Evolutionary conservation across 2,113 vertebrate species (phyloP).

Genomic region (Cercopithecus mona): DNA sequence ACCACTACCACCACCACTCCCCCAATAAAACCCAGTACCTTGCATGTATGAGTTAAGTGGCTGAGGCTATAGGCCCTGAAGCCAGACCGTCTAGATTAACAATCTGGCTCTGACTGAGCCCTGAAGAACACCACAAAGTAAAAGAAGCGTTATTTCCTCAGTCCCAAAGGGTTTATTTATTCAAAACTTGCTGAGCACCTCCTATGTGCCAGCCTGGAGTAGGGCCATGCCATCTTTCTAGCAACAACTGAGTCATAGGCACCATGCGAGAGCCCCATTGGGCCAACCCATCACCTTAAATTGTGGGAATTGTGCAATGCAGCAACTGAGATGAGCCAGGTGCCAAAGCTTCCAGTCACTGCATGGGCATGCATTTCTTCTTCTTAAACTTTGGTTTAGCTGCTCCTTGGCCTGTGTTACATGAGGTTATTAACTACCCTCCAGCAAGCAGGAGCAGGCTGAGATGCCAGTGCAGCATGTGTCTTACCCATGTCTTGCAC

Average conservation of each 20-base stretch:
- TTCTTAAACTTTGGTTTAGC: background rate
- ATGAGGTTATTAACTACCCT: background rate
- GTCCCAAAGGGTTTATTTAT: conserved; percentile 17
- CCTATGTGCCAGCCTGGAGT: background rate
- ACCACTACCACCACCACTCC: background rate
- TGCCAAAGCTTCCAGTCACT: background rate
- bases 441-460: background rate
- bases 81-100: background rate
- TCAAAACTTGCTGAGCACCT: background rate
- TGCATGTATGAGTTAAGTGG: background rate
- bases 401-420: background rate
- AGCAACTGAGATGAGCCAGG: background rate
- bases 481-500: background rate
- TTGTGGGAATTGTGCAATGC: background rate
- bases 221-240: background rate
- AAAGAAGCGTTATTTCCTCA: background rate
- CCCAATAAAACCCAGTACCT: background rate
- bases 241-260: background rate
- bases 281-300: background rate
- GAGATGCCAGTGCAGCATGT: background rate
- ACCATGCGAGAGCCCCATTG: background rate
- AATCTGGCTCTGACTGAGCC: background rate
- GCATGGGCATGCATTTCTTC: background rate
- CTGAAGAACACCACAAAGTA: background rate
- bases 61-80: background rate